These are phyloP conservation scores for Nasua narica DNA, from an alignment of 2,797 vertebrate species.

Conservation along the genomic window DNA sequence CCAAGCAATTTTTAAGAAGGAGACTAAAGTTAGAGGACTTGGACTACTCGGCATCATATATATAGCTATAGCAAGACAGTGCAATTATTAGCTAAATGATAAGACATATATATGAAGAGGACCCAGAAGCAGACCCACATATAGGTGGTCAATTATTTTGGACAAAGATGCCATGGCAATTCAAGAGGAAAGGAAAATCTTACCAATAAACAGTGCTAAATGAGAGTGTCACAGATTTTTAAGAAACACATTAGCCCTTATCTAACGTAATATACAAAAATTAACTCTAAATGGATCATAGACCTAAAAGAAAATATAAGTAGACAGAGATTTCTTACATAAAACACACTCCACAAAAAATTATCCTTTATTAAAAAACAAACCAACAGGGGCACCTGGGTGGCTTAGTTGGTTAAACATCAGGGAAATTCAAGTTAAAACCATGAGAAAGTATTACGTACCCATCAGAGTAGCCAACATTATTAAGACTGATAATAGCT, in stretches of 20 bases:
- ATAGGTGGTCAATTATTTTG: not conserved
- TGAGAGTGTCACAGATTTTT: not conserved
- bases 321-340: not conserved
- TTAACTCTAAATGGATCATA: not conserved
- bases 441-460: not conserved
- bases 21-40: not conserved
- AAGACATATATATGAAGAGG: not conserved
- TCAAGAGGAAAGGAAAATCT: not conserved
- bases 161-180: not conserved
- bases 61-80: not conserved
- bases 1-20: not conserved
- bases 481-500: not conserved
- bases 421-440: slow-evolving; percentile 5
- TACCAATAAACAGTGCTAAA: not conserved
- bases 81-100: not conserved
- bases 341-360: not conserved
- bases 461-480: not conserved
- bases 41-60: not conserved
- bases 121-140: not conserved
- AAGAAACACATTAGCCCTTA: not conserved
- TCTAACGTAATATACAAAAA: not conserved
- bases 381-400: not conserved
- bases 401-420: not conserved
- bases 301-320: not conserved
- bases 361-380: not conserved